Base-by-base conservation (phyloP, 2,888 invertebrate genomes). In the Thereva nobilitata region DNA sequence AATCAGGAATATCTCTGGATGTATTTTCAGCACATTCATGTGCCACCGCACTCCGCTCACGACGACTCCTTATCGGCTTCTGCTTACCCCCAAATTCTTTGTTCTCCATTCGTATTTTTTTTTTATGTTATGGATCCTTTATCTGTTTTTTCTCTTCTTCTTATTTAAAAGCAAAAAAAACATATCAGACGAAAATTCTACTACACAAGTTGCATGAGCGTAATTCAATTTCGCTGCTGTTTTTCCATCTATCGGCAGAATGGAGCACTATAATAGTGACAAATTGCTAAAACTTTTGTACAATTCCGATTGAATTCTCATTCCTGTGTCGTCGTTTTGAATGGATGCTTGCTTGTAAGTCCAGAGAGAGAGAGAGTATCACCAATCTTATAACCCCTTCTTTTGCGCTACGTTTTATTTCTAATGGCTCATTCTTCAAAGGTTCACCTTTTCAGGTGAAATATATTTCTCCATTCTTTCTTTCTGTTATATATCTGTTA, bases 261-360 rank as follows among this genome's bases (percentile, higher is more conserved):
- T 10, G 55, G 40, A 55, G 10, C 38, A 55, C 55, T 55, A 55
- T 55, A 55, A 40, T 55, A 55, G 55, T 55, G 55, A 55, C 55
- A 55, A 55, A 55, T 55, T 55, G 55, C 55, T 55, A 41, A 23
- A 55, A 55, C 55, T 55, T 55, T 40, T 55, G 54, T 55, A 12
- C 38, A 41, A 55, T 55, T 55, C 41, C 55, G 23, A 55, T 55
- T 55, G 55, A 55, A 40, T 55, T 38, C 55, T 40, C 55, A 55
- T 41, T 55, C 23, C 23, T 23, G 23, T 23, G 23, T 23, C n/a
- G 23, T 23, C 23, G 2, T 23, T 23, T 23, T 23, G 23, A 23
- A 23, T 23, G 23, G 23, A 23, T 23, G 23, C 23, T 23, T 23
- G 23, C 23, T 23, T 23, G 23, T 23, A 23, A 23, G 23, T 23